Percentiles rank a stretch among this genome's conserved stretches.
Evolutionary conservation across 2,113 vertebrate species (phyloP).

Genomic region (Conger conger): DNA sequence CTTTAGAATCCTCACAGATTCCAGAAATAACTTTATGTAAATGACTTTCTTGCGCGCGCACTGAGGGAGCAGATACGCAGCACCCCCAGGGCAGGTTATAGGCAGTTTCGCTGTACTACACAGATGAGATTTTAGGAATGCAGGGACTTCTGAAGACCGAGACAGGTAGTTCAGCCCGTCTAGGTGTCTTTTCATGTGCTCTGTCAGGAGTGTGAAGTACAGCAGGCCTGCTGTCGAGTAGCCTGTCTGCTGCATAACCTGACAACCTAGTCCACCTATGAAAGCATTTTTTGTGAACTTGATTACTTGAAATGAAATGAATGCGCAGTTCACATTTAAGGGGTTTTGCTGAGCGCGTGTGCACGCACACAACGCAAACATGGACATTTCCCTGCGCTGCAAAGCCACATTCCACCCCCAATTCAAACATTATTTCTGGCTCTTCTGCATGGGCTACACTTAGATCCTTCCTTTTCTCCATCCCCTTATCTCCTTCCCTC

Average conservation of each 20-base stretch:
- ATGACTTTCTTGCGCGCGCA: too few relatives aligned
- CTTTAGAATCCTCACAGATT: background rate
- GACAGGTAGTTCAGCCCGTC: background rate
- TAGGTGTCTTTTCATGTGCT: background rate
- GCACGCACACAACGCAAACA: background rate
- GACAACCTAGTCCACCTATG: background rate
- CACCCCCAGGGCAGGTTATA: background rate
- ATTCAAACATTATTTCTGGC: conserved; percentile 30
- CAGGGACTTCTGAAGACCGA: background rate
- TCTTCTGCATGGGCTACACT: background rate
- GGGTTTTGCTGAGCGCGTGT: too few relatives aligned
- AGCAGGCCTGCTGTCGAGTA: background rate
- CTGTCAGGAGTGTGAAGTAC: background rate
- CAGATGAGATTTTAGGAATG: background rate
- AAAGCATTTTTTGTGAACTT: background rate
- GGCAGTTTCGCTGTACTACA: background rate
- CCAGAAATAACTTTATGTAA: background rate
- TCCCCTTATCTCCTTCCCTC: conserved; percentile 33
- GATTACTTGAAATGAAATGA: too few relatives aligned
- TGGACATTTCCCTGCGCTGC: background rate
- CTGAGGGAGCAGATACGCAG: too few relatives aligned
- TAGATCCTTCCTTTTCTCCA: conserved; percentile 7
- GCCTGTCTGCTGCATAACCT: background rate
- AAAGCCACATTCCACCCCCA: conserved; percentile 1
- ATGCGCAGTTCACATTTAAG: too few relatives aligned